These are phyloP conservation scores for Drosophila repletoides DNA, from an alignment of 1,140 invertebrate species.

Conservation along the genomic window DNA sequence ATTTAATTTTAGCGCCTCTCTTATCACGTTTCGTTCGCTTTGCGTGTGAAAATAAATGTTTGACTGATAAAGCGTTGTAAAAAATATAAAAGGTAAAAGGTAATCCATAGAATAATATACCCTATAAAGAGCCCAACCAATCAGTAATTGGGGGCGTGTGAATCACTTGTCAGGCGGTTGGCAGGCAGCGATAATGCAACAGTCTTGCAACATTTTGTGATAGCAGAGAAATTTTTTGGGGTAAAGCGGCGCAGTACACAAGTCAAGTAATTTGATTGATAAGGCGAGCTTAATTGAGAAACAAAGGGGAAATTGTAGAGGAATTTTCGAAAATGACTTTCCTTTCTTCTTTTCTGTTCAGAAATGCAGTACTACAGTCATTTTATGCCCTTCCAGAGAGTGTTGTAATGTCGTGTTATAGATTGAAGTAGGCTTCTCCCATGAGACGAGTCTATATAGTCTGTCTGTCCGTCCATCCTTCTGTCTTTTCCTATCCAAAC, in stretches of 20 bases:
- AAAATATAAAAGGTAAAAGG: no score
- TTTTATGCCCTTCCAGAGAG: no score
- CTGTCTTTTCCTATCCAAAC: no score
- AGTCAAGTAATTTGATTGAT: slow-evolving; percentile 3
- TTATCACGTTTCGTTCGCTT: no score
- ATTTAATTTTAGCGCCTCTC: slow-evolving; percentile 9
- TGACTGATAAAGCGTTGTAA: slow-evolving; percentile 40
- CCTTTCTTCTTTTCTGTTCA: no score
- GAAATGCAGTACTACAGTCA: no score
- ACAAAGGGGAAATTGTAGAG: background rate
- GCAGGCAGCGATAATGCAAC: background rate
- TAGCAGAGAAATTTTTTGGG: background rate
- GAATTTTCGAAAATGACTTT: no score
- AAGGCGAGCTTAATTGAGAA: background rate
- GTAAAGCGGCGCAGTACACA: background rate
- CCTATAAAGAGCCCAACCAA: slow-evolving; percentile 2
- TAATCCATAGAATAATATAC: slow-evolving; percentile 1
- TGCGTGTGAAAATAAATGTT: slow-evolving; percentile 12
- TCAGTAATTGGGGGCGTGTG: slow-evolving; percentile 40
- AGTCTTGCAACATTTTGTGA: slow-evolving; percentile 3
- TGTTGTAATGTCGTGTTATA: no score
- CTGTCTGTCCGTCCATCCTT: no score
- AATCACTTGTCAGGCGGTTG: slow-evolving; percentile 19
- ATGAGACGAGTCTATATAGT: no score
- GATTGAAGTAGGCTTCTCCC: no score